These are phyloP conservation scores for Lacanobia wlatinum DNA, from an alignment of 2,888 invertebrate genomes.

Conservation along the genomic window DNA sequence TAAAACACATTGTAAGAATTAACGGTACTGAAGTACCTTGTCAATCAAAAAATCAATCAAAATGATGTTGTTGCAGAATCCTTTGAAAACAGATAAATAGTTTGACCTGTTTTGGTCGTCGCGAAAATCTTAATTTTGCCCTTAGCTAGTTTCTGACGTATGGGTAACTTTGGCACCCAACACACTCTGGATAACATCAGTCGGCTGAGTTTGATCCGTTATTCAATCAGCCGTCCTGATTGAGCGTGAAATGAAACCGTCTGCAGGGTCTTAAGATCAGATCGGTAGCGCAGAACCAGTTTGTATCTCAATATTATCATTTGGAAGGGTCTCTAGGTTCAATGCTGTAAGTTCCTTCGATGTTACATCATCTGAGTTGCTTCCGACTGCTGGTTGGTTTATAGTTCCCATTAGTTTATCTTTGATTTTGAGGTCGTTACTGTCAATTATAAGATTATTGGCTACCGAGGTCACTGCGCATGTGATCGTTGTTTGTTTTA, in stretches of 20 bases:
- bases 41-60: no score
- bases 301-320: neutral
- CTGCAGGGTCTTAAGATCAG: conserved; percentile 5
- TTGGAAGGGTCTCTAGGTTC: neutral
- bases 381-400: conserved; percentile 41
- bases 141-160: no score
- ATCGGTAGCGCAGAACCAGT: conserved; percentile 8
- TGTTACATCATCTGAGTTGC: conserved; percentile 41
- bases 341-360: conserved; percentile 29
- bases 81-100: no score
- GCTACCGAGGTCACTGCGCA: conserved; percentile 51
- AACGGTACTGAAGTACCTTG: no score
- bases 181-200: neutral
- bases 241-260: conserved; percentile 49
- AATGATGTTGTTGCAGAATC: no score
- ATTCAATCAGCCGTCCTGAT: conserved; percentile 30
- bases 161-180: neutral
- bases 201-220: conserved; percentile 22
- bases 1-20: neutral
- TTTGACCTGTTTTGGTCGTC: no score
- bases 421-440: conserved; percentile 53
- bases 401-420: conserved; percentile 39
- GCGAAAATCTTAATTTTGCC: neutral
- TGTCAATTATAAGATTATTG: conserved; percentile 54
- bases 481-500: conserved; percentile 41